phyloP scores from a whole-genome alignment of 2,113 vertebrate species.

The Bostrychus sinensis region DNA sequence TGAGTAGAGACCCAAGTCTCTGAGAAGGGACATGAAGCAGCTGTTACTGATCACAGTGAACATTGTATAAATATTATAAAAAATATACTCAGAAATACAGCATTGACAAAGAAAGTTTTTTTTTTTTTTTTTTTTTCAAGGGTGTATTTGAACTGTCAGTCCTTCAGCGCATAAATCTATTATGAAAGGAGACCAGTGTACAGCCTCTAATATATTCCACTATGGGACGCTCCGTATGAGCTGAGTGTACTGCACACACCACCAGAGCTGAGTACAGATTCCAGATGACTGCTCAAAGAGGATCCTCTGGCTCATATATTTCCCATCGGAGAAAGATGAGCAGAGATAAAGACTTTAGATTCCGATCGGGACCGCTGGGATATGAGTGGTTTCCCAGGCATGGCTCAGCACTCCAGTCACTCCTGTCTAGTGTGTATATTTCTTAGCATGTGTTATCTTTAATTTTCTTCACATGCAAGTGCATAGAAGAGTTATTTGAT shows the following conservation, averaged over 20 bases:
- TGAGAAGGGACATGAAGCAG: too few relatives aligned
- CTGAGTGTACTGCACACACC: background rate
- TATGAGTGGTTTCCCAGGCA: slow-evolving; percentile 19
- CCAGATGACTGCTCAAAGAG: slow-evolving; percentile 9
- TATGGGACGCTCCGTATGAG: background rate
- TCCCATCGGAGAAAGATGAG: background rate
- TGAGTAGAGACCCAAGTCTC: too few relatives aligned
- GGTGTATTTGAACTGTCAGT: background rate
- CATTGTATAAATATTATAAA: background rate
- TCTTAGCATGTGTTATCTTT: background rate
- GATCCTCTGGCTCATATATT: background rate
- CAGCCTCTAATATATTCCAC: background rate
- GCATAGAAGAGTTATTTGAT: background rate
- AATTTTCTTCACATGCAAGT: background rate
- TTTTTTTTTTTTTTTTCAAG: too few relatives aligned
- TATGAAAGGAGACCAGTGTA: background rate
- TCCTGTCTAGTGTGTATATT: slow-evolving; percentile 14
- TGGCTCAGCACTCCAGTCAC: slow-evolving; percentile 1
- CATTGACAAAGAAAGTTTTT: too few relatives aligned
- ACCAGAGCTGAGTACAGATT: background rate
- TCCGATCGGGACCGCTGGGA: slow-evolving; percentile 21
- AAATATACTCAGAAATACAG: background rate
- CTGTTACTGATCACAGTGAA: too few relatives aligned
- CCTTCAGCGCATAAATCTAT: background rate
- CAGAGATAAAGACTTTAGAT: slow-evolving; percentile 10